These are phyloP conservation scores for Spheniscus humboldti DNA, from an alignment of 2,797 vertebrate species.

Conservation along the genomic window DNA sequence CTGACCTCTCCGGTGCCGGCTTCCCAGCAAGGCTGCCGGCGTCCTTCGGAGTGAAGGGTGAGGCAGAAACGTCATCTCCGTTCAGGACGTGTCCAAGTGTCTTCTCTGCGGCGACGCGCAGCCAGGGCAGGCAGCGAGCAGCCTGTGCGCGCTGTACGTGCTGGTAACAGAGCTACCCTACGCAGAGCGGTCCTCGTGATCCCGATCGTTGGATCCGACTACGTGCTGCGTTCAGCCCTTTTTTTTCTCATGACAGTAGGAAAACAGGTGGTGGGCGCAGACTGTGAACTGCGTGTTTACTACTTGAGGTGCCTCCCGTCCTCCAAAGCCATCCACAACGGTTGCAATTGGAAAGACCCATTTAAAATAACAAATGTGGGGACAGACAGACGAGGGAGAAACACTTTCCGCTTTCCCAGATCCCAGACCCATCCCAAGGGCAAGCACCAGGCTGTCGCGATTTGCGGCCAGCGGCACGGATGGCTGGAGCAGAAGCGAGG, in stretches of 20 bases:
- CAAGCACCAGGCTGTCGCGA: too few species aligned
- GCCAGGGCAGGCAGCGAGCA: neutral
- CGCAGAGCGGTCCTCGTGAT: rapidly evolving
- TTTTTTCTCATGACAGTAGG: neutral
- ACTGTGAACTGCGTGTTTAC: neutral
- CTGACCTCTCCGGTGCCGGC: too few species aligned
- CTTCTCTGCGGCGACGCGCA: rapidly evolving
- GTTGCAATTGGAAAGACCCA: neutral
- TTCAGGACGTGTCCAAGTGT: neutral
- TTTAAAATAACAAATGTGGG: neutral
- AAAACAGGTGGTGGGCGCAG: neutral
- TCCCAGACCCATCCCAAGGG: neutral
- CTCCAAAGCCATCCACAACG: neutral
- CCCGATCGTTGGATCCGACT: rapidly evolving
- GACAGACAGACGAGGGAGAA: neutral
- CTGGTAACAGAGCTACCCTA: neutral
- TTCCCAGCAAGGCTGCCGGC: neutral
- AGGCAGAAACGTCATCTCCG: neutral
- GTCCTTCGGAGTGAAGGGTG: rapidly evolving
- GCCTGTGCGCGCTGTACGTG: rapidly evolving
- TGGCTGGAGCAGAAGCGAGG: neutral
- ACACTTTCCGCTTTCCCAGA: neutral
- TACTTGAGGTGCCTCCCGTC: too few species aligned
- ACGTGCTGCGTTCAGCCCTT: neutral
- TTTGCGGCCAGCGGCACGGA: neutral